A percentile compares a stretch with the other conserved stretches of the same genome.
Conservation (phyloP, 1,140 invertebrate species). For the Temnothorax curvispinosus region DNA sequence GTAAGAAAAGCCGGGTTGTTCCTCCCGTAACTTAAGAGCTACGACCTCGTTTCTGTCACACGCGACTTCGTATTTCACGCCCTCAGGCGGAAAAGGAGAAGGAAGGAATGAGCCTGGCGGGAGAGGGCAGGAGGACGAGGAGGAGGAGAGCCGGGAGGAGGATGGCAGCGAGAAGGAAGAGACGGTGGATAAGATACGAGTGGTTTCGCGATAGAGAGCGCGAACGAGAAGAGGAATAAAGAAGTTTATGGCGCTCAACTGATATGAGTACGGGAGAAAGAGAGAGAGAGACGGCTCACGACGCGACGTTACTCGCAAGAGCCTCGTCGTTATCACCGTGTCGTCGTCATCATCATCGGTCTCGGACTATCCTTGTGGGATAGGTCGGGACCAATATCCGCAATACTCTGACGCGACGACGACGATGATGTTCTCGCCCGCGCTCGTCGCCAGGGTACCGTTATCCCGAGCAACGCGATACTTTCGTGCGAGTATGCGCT, state of each 20-base stretch:
- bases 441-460: slow-evolving; percentile 4
- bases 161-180: background rate
- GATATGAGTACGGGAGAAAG: background rate
- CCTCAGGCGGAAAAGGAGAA: slow-evolving; percentile 10
- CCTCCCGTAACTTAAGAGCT: slow-evolving; percentile 51
- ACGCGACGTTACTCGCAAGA: slow-evolving; percentile 8
- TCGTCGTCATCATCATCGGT: slow-evolving; percentile 28
- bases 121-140: background rate
- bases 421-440: background rate
- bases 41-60: slow-evolving; percentile 60
- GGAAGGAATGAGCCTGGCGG: background rate
- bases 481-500: slow-evolving; percentile 33
- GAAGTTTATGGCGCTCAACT: slow-evolving; percentile 38
- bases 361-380: slow-evolving; percentile 34
- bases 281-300: background rate
- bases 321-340: background rate
- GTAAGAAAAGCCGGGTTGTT: slow-evolving; percentile 45
- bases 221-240: slow-evolving; percentile 45
- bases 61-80: slow-evolving; percentile 49
- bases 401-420: slow-evolving; percentile 13
- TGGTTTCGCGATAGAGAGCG: slow-evolving; percentile 28
- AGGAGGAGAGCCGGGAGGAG: too few species aligned
- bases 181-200: slow-evolving; percentile 41
- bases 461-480: slow-evolving; percentile 45
- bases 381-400: slow-evolving; percentile 46